Base-by-base conservation (phyloP, 2,113 vertebrate species). In the Dicerorhinus sumatrensis region DNA sequence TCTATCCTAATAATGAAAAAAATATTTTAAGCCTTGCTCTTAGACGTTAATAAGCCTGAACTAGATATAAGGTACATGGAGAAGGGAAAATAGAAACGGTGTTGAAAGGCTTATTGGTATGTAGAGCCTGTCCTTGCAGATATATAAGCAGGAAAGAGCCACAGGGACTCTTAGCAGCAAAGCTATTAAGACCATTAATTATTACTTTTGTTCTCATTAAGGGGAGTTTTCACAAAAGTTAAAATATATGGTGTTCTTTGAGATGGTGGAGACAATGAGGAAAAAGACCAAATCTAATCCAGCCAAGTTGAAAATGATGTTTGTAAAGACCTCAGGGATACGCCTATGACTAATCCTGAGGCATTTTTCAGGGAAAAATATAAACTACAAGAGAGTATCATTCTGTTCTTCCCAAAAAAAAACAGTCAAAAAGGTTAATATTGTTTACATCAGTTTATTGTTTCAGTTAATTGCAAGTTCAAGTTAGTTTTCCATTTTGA, bases 161-260 rank as follows among this genome's bases (percentile, higher is more conserved):
- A 11, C 4, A 33, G 36, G 54, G 6, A 54, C 80, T 80, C 46
- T 42, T 85, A 48, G 65, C 67, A 92, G n/a, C 62, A 33, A 8
- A 89, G 27, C 33, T 54, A 31, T 70, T 4, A 1, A 65, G 60
- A 48, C 25, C 63, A 14, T 67, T 92, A 17, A 89, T 73, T 84
- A 67, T 23, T 72, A 36, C 54, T 94, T 91, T 65, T 84, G 75
- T 48, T 91, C 94, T 67, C 56, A 85, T n/a, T 81, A 76, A 60
- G 46, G 33, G 14, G 8, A 69, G 33, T 77, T 96, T 82, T 88
- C 56, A 56, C 33, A 62, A 62, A 92, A 85, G 33, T 51, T 93
- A 56, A 94, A 94, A 56, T 91, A 80, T 18, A 73, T 2, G 6
- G 3, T 13, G 1, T 65, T 89, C 76, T 89, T 93, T 77, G 72